Percentiles rank a stretch among this genome's conserved stretches.
Conservation (phyloP, 2,113 vertebrate species). For the Toxotes chatareus region DNA sequence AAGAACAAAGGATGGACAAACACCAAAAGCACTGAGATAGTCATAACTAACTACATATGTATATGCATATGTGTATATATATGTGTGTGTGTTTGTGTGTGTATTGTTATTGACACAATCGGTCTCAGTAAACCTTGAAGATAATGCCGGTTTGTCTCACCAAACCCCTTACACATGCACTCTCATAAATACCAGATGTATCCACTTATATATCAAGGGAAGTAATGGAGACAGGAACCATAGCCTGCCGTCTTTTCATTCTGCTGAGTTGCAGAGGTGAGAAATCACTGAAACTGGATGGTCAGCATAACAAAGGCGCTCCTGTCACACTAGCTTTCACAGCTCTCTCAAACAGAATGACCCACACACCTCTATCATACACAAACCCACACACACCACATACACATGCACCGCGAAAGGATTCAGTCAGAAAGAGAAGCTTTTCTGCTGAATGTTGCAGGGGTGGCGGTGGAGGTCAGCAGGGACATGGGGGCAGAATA, state of each 20-base stretch:
- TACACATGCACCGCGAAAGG: constrained; percentile 8
- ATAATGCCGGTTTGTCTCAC: constrained; percentile 20
- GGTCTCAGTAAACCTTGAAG: constrained; percentile 14
- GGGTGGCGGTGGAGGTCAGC: constrained; percentile 53
- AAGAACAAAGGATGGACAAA: constrained; percentile 19
- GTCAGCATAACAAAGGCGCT: constrained; percentile 73
- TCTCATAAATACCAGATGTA: constrained; percentile 64
- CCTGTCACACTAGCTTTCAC: constrained; percentile 71
- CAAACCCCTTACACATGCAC: constrained; percentile 16
- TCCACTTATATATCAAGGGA: constrained; percentile 65
- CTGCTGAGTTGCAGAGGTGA: constrained; percentile 75
- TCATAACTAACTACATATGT: background rate
- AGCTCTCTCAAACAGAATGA: constrained; percentile 73
- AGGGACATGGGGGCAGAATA: constrained; percentile 60
- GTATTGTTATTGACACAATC: constrained; percentile 28
- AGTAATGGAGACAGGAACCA: constrained; percentile 70
- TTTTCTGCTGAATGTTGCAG: constrained; percentile 65
- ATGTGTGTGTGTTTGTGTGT: too few species aligned
- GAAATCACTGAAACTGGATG: constrained; percentile 71
- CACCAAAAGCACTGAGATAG: background rate
- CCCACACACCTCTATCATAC: constrained; percentile 56
- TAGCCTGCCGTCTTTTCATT: constrained; percentile 61
- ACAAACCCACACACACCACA: constrained; percentile 30
- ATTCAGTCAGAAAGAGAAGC: constrained; percentile 59
- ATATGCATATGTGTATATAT: too few species aligned